Base-by-base conservation (phyloP, 2,797 vertebrate species). In the Tachyglossus aculeatus region DNA sequence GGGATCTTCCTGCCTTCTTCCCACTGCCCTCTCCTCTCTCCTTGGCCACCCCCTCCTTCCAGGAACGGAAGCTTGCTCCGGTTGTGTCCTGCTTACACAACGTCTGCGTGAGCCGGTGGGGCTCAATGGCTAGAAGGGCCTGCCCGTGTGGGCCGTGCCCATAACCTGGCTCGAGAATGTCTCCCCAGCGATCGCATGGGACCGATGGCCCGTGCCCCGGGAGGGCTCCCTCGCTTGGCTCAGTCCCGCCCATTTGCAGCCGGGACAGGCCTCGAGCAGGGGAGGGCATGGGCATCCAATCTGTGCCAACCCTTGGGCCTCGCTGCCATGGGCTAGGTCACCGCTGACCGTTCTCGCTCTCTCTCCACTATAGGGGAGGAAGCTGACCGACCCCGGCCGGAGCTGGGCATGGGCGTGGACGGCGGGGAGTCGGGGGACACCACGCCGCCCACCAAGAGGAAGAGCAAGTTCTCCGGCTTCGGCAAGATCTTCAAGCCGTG, bases 401-500 rank as follows among this genome's bases (percentile, higher is more conserved):
- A 89, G 39, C 66, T 80, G 58, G 52, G 92, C 86, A 94, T 94
- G 82, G 92, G 92, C 83, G 90, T 93, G 60, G 96, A 96, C 16
- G 94, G 92, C 67, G 89, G 95, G 77, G 94, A 93, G 80, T 88
- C 91, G 0, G 95, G 95, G 40, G 96, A 95, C 70, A 88, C 80
- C 66, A 98, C 96, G 1, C 95, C 96, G 78, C 95, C 95, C 39
- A 94, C 95, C 2, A 98, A 97, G 84, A 96, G 96, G 66, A 99
- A 98, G 88, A 97, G 96, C 92, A 99, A 99, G 90, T 98, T 99
- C 81, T 95, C 97, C 1, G 93, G 94, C 47, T 94, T 99, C 57
- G 98, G 97, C 81, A 99, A 98, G 88, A 96, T 99, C 90, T 99
- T 99, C 90, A 99, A 97, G 80, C 98, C 98, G 5, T 99, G 98